Conservation (phyloP, 2,113 vertebrate species). For the Apus apus region DNA sequence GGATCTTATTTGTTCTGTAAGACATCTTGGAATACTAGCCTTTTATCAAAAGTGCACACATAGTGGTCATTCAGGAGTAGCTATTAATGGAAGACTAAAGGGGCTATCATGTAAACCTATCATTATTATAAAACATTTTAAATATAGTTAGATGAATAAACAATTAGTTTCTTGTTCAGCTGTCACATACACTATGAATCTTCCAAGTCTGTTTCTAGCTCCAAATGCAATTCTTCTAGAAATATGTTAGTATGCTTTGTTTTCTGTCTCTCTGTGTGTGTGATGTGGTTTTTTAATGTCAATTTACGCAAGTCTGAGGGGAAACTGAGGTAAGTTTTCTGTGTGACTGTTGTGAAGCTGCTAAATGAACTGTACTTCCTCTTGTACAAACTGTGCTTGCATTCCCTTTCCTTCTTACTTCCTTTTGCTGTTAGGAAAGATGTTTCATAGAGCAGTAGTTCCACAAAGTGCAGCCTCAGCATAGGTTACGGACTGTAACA, state of each 20-base stretch:
- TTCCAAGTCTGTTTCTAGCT: not conserved
- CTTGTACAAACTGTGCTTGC: not conserved
- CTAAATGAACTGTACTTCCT: not conserved
- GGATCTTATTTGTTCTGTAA: not conserved
- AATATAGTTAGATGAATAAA: not conserved
- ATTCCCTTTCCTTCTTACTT: not conserved
- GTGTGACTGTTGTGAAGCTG: not conserved
- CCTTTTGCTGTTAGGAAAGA: not conserved
- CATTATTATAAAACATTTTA: not conserved
- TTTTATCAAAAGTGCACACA: not conserved
- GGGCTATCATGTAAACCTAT: not conserved
- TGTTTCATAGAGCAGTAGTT: not conserved
- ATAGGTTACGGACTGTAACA: not conserved
- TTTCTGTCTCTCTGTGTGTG: not conserved
- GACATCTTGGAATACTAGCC: not conserved
- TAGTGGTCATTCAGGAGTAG: not conserved
- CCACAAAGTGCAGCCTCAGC: not conserved
- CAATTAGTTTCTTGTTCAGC: not conserved
- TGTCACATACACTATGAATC: not conserved
- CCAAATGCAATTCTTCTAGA: not conserved
- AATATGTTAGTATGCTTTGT: not conserved
- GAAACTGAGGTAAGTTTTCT: not conserved
- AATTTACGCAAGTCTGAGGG: fast-evolving
- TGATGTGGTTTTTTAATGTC: not conserved
- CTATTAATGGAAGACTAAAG: not conserved